A percentile compares a stretch with the other conserved stretches of the same genome.
These are phyloP conservation scores for Chloroceryle amazona DNA, from an alignment of 2,797 vertebrate genomes.

Conservation along the genomic window DNA sequence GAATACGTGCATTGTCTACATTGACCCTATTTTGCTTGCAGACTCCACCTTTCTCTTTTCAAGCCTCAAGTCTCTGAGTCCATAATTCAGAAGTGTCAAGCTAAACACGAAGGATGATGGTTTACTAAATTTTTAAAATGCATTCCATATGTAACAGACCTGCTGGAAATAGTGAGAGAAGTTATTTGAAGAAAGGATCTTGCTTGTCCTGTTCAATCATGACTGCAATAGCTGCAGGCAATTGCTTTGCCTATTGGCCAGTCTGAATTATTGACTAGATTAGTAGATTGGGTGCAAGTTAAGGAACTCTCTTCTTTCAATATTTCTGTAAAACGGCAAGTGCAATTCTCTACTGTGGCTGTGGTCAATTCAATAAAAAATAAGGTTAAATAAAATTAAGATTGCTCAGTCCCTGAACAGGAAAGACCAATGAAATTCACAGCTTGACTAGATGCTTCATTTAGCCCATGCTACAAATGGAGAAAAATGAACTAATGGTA, in stretches of 20 bases:
- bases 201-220: conserved; percentile 22
- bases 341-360: not conserved
- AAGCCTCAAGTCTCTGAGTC: not conserved
- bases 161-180: not conserved
- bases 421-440: not conserved
- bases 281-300: not conserved
- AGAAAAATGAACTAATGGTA: conserved; percentile 15
- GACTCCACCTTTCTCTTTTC: not conserved
- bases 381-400: conserved; percentile 14
- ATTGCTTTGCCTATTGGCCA: not conserved
- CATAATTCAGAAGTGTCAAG: conserved; percentile 31
- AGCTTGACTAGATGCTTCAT: not conserved
- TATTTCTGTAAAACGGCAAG: not conserved
- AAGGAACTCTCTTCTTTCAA: not conserved
- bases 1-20: not conserved
- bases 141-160: conserved; percentile 38
- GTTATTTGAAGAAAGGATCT: conserved; percentile 31
- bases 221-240: not conserved
- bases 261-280: conserved; percentile 51
- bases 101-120: not conserved
- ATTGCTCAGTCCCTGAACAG: not conserved
- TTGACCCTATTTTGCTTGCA: not conserved
- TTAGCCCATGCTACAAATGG: not conserved
- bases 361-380: not conserved
- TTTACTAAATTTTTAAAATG: conserved; percentile 58